These are phyloP conservation scores for Momotus momota DNA, from an alignment of 2,797 vertebrate genomes.

Conservation along the genomic window DNA sequence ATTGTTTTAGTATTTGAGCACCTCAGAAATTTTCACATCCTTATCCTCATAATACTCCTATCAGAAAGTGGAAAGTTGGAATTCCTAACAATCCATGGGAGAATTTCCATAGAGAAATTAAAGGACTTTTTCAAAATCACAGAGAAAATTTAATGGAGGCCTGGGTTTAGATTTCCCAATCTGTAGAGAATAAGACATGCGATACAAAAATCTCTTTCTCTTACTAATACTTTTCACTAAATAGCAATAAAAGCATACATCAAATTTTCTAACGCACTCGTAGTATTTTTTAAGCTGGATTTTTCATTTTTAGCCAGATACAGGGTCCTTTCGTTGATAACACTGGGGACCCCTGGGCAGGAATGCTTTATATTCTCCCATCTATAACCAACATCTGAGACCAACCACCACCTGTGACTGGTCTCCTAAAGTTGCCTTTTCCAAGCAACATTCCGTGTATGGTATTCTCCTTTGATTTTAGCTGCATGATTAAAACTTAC, in stretches of 20 bases:
- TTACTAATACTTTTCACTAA: neutral
- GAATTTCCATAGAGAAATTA: neutral
- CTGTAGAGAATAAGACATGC: neutral
- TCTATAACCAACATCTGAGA: neutral
- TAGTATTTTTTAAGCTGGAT: neutral
- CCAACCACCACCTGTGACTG: neutral
- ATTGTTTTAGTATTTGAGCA: neutral
- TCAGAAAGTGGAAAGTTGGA: neutral
- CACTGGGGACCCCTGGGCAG: neutral
- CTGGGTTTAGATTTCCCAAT: neutral
- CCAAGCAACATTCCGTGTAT: neutral
- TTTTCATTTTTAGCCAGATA: slow-evolving; percentile 8
- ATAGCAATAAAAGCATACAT: neutral
- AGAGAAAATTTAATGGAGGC: neutral
- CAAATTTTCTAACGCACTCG: neutral
- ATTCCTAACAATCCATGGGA: neutral
- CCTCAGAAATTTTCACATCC: neutral
- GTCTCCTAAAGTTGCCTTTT: slow-evolving; percentile 8
- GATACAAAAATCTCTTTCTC: neutral
- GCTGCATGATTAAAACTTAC: neutral
- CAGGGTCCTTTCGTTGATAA: neutral
- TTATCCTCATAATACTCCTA: neutral
- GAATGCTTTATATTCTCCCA: neutral
- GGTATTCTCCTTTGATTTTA: slow-evolving; percentile 27
- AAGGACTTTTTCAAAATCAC: neutral